phyloP scores from a whole-genome alignment of 2,797 vertebrate species.

The Hippopotamyrus pictus region DNA sequence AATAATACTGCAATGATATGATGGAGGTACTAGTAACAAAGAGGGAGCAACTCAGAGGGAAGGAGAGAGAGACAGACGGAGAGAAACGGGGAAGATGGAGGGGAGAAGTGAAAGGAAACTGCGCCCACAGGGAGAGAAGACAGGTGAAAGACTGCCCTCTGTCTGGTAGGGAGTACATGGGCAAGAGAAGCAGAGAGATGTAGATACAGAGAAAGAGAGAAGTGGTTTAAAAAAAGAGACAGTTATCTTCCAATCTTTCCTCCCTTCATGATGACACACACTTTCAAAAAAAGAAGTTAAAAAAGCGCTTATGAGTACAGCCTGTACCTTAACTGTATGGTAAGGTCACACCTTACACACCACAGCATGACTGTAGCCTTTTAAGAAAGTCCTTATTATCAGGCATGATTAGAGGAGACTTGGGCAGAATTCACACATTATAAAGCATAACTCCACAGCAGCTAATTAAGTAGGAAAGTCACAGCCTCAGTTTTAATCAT shows the following conservation, averaged over 20 bases:
- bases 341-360: background rate
- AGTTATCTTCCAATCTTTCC: background rate
- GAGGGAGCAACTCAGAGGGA: background rate
- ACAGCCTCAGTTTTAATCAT: background rate
- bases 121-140: background rate
- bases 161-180: constrained; percentile 13
- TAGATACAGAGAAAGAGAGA: background rate
- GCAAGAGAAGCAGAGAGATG: background rate
- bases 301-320: background rate
- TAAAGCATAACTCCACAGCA: background rate
- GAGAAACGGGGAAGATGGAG: background rate
- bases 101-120: background rate
- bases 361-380: background rate
- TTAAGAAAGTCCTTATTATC: background rate
- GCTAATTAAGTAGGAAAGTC: background rate
- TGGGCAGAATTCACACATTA: background rate
- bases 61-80: background rate
- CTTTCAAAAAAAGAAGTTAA: background rate
- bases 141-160: constrained; percentile 17
- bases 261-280: background rate
- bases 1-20: background rate
- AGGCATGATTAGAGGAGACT: background rate
- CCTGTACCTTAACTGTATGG: background rate
- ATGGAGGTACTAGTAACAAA: background rate
- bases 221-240: background rate